phyloP scores from a whole-genome alignment of 1,140 invertebrate species.

The Diachasma alloeum region DNA sequence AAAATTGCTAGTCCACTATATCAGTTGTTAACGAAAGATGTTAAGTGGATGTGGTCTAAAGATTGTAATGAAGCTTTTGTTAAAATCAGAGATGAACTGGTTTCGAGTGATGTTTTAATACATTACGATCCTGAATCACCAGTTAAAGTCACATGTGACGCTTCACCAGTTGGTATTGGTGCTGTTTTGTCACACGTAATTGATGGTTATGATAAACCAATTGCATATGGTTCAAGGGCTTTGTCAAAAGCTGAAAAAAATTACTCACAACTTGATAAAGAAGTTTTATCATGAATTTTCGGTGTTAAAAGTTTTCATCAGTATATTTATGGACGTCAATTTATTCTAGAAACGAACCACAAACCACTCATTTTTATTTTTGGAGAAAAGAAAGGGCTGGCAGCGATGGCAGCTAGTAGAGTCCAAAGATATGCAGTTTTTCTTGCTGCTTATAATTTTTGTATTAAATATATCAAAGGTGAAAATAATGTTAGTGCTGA shows the following conservation, averaged over 20 bases:
- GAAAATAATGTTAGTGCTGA: no score
- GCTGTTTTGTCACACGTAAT: not conserved
- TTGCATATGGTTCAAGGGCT: slow-evolving; percentile 33
- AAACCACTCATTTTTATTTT: slow-evolving; percentile 63
- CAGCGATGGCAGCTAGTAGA: slow-evolving; percentile 44
- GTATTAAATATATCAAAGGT: slow-evolving; percentile 45
- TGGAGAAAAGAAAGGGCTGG: slow-evolving; percentile 45
- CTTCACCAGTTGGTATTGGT: not conserved
- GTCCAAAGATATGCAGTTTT: slow-evolving; percentile 53
- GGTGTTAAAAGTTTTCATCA: slow-evolving; percentile 14
- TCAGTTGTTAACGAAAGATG: slow-evolving; percentile 23
- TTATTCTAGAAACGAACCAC: slow-evolving; percentile 64
- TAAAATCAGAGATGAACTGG: not conserved
- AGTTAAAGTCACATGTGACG: not conserved
- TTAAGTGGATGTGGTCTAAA: not conserved
- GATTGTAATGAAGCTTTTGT: no score
- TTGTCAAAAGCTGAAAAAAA: slow-evolving; percentile 34
- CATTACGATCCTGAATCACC: not conserved
- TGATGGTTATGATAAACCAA: slow-evolving; percentile 29
- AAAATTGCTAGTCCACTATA: not conserved
- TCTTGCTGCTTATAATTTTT: slow-evolving; percentile 50
- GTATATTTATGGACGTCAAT: slow-evolving; percentile 41
- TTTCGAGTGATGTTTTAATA: not conserved
- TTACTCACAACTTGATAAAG: slow-evolving; percentile 41
- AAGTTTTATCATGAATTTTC: slow-evolving; percentile 37